Evolutionary conservation across 2,888 invertebrate species (phyloP).

Genomic region (Teleiodes luculella): DNA sequence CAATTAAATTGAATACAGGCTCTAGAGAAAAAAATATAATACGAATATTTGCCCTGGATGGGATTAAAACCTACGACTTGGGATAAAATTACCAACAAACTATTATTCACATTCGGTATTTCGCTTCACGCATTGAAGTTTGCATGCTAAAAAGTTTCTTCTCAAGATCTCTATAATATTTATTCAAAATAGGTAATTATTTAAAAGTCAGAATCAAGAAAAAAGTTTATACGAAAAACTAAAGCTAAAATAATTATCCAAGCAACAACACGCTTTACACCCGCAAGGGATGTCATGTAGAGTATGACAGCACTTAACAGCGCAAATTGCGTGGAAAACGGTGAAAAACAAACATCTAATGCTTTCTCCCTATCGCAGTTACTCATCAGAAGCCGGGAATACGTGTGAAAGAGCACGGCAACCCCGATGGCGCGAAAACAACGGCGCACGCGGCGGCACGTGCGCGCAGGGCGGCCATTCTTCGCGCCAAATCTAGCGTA

Average conservation of each 20-base stretch:
- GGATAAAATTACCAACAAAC: too few species aligned
- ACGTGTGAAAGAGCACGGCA: background rate
- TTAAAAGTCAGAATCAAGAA: background rate
- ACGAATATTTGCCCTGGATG: too few species aligned
- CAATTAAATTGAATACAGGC: too few species aligned
- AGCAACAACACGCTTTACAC: background rate
- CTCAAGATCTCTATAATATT: too few species aligned
- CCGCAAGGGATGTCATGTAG: background rate
- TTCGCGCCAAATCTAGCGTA: slow-evolving; percentile 66
- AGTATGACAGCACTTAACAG: background rate
- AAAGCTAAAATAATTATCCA: background rate
- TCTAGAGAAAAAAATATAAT: too few species aligned
- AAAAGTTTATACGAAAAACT: background rate
- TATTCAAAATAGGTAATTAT: too few species aligned
- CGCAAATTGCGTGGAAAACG: slow-evolving; percentile 20
- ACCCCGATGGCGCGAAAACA: slow-evolving; percentile 53
- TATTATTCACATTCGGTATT: too few species aligned
- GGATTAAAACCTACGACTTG: too few species aligned
- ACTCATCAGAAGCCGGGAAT: background rate
- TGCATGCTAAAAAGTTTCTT: too few species aligned
- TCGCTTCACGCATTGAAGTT: too few species aligned
- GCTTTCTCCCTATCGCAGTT: background rate
- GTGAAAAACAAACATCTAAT: background rate
- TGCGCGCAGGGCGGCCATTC: slow-evolving; percentile 47
- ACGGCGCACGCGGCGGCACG: slow-evolving; percentile 54